Conservation (phyloP, 2,797 vertebrate genomes). For the Notamacropus eugenii region DNA sequence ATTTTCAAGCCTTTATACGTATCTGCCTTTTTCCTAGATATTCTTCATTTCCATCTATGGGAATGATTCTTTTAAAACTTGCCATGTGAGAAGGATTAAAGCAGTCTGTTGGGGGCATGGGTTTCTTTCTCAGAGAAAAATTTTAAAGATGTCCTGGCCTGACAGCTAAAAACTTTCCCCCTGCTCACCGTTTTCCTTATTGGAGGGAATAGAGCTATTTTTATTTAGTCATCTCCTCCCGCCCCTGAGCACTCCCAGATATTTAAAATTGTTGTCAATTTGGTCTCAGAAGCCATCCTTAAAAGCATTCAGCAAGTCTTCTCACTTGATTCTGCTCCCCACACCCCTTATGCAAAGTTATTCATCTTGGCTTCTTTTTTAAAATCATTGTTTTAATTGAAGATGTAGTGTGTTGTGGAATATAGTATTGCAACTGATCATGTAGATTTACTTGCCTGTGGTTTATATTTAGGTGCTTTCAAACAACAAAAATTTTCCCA, state of each 20-base stretch:
- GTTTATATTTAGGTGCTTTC: not conserved
- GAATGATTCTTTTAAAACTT: not conserved
- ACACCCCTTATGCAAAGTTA: not conserved
- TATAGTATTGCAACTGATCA: not conserved
- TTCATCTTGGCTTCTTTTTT: not conserved
- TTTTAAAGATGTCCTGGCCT: not conserved
- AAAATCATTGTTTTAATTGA: not conserved
- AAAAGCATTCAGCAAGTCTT: not conserved
- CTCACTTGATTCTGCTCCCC: not conserved
- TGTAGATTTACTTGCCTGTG: not conserved
- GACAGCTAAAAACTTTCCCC: not conserved
- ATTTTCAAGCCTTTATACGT: not conserved
- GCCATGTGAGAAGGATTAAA: not conserved
- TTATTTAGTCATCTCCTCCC: slow-evolving; percentile 10
- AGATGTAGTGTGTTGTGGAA: not conserved
- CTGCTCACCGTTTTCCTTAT: not conserved
- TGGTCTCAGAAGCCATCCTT: not conserved
- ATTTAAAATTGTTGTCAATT: not conserved
- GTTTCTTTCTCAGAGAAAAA: not conserved
- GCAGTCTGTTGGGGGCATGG: not conserved
- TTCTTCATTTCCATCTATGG: not conserved
- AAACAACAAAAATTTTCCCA: not conserved
- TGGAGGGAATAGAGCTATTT: not conserved
- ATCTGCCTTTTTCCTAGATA: not conserved
- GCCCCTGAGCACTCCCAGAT: not conserved